Evolutionary conservation across 2,113 vertebrate genomes (phyloP), one percentile per base, ranked within the genome.

Genomic region (Ochotona princeps): DNA sequence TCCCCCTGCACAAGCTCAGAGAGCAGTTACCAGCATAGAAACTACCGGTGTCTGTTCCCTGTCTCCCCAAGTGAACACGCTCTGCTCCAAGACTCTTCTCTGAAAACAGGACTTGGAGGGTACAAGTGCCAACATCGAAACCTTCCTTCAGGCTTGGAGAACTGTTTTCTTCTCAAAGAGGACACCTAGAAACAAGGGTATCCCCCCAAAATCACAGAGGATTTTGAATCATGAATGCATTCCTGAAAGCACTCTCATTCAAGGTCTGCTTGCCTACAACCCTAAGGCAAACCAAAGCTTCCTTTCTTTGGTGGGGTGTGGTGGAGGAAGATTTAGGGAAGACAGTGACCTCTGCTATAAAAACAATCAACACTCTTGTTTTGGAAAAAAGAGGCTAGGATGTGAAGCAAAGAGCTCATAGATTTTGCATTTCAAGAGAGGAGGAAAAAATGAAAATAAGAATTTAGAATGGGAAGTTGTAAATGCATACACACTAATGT

Each of bases 231-330:
- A 93, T 95, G 95, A 51, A 93, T 69, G 92, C 95, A 94, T 90
- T 97, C 92, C 95, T 91, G 93, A 94, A 97, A 96, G 93, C 63
- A 83, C 80, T 92, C 94, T 4, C 57, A 94, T 76, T 96, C 96
- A 94, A 95, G 95, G 61, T 94, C 93, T 92, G 94, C 97, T 94
- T 94, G 83, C 66, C 94, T 94, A 93, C 96, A 57, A 18, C 97
- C 95, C 96, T 94, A 96, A 96, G 94, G 96, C 93, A 94, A 97
- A 83, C 94, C 81, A 91, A 94, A 90, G 18, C 18, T 35, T 51
- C 49, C 13, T 20, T 1, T 11, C 49, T 9, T 11, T 13, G 14
- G 17, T 0, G 0, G 47, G 49, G 35, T 0, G 2, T 3, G 18
- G 28, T 10, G 13, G 17, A 1, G 11, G 23, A 15, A 1, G 0